Evolutionary conservation across 2,113 vertebrate species (phyloP).

Genomic region (Sphaerodactylus townsendi): DNA sequence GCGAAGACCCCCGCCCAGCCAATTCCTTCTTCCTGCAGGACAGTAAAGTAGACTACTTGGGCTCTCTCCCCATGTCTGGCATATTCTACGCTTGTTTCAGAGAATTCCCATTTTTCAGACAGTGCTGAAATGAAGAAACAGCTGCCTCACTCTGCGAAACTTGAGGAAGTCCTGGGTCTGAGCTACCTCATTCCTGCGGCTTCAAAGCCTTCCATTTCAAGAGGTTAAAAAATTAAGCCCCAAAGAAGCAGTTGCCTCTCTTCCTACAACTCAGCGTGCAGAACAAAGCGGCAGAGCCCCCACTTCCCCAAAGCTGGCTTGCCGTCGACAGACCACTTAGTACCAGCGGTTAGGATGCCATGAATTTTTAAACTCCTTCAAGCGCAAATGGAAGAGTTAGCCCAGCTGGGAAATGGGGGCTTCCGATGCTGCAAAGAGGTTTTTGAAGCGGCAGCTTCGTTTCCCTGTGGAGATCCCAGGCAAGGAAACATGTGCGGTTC

Average conservation of each 20-base stretch:
- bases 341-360: constrained; percentile 49
- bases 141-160: accelerated
- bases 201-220: accelerated
- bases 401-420: constrained; percentile 52
- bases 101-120: background rate
- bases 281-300: background rate
- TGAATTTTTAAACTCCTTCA: constrained; percentile 68
- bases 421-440: constrained; percentile 53
- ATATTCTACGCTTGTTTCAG: background rate
- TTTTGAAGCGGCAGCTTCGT: constrained; percentile 41
- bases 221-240: background rate
- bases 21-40: background rate
- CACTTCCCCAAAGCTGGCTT: background rate
- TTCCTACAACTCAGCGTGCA: accelerated
- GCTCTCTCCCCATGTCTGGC: background rate
- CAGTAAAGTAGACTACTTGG: background rate
- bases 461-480: background rate
- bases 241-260: accelerated
- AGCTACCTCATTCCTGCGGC: accelerated
- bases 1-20: background rate
- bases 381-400: constrained; percentile 58
- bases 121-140: accelerated
- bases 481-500: accelerated
- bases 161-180: accelerated
- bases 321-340: background rate